Evolutionary conservation across 1,140 invertebrate species (phyloP).

Genomic region (Drosophila pruinosa): DNA sequence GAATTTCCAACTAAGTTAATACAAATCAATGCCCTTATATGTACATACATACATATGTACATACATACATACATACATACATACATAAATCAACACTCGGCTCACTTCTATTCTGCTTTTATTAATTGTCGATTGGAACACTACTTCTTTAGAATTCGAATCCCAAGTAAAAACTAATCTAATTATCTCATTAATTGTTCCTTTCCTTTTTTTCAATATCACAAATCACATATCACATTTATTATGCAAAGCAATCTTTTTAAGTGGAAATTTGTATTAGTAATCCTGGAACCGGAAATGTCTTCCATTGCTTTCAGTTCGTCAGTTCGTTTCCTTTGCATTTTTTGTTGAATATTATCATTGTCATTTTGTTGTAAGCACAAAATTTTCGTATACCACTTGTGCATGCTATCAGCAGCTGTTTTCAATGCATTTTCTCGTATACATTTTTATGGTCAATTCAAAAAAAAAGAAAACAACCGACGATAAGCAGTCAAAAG

Average conservation of each 20-base stretch:
- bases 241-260: not conserved
- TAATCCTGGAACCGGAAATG: not conserved
- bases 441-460: conserved; percentile 56
- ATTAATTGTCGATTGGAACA: too few relatives aligned
- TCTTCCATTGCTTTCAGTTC: not conserved
- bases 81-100: too few relatives aligned
- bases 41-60: too few relatives aligned
- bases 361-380: conserved; percentile 15
- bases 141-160: too few relatives aligned
- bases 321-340: not conserved
- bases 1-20: too few relatives aligned
- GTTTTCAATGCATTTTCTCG: conserved; percentile 32
- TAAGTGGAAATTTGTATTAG: conserved; percentile 4
- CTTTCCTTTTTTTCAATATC: not conserved
- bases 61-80: too few relatives aligned
- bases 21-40: too few relatives aligned
- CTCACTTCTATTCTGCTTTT: too few relatives aligned
- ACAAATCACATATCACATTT: not conserved
- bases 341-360: conserved; percentile 13
- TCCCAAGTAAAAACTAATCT: too few relatives aligned
- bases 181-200: too few relatives aligned
- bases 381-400: conserved; percentile 2
- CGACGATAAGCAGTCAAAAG: conserved; percentile 8
- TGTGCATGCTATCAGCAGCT: conserved; percentile 40
- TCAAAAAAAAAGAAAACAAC: conserved; percentile 10